Conservation (phyloP, 2,888 invertebrate species). For the Netelia fuscicornis region DNA sequence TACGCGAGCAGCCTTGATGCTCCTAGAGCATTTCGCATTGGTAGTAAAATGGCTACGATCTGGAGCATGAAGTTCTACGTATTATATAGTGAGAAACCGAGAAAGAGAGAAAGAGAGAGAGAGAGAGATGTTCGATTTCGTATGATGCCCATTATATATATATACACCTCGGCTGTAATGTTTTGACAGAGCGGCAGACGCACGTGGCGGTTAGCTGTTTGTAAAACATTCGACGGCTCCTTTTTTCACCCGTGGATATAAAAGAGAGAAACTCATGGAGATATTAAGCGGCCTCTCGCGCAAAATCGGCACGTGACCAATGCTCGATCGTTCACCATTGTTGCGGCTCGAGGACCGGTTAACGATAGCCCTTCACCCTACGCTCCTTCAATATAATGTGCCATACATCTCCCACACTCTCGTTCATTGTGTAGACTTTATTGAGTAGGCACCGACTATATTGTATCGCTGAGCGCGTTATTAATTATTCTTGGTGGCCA, state of each 20-base stretch:
- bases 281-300: conserved; percentile 60
- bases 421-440: conserved; percentile 40
- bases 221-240: conserved; percentile 83
- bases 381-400: conserved; percentile 20
- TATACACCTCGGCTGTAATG: conserved; percentile 74
- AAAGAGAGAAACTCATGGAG: conserved; percentile 54
- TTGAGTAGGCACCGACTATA: conserved; percentile 42
- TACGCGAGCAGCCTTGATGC: conserved; percentile 36
- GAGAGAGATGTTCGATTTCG: conserved; percentile 5
- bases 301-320: conserved; percentile 65
- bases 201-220: conserved; percentile 84
- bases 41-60: conserved; percentile 37
- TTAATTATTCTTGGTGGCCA: conserved; percentile 34
- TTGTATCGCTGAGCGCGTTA: conserved; percentile 32
- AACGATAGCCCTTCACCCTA: conserved; percentile 68
- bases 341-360: conserved; percentile 81
- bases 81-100: conserved; percentile 8
- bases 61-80: conserved; percentile 19
- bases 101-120: conserved; percentile 20
- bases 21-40: conserved; percentile 3
- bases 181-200: conserved; percentile 82
- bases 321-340: conserved; percentile 79
- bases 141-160: conserved; percentile 45
- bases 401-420: conserved; percentile 56
- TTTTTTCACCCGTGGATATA: conserved; percentile 75